Evolutionary conservation across 2,797 vertebrate genomes (phyloP).

Genomic region (Gambusia yucatana): DNA sequence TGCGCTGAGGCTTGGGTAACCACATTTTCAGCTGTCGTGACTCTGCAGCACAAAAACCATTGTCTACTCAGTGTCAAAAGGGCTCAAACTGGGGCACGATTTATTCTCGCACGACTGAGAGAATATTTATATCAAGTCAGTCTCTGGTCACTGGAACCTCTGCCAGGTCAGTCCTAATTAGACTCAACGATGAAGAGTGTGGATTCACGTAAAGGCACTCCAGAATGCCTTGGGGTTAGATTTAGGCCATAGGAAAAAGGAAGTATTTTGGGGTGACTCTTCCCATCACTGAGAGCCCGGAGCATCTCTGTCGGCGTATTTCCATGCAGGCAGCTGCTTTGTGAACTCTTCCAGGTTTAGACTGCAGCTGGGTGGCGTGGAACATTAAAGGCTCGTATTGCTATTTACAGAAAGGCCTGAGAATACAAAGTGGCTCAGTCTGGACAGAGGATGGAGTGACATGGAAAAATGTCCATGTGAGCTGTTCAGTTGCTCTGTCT

Average conservation of each 20-base stretch:
- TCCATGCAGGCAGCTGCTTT: slow-evolving; percentile 67
- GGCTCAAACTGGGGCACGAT: slow-evolving; percentile 61
- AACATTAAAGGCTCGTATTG: slow-evolving; percentile 37
- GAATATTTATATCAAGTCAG: slow-evolving; percentile 67
- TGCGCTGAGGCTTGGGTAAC: slow-evolving; percentile 64
- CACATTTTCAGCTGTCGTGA: slow-evolving; percentile 71
- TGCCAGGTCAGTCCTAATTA: slow-evolving; percentile 60
- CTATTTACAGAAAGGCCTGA: slow-evolving; percentile 67
- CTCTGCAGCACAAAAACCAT: slow-evolving; percentile 61
- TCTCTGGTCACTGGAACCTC: slow-evolving; percentile 49
- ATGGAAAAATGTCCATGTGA: slow-evolving; percentile 50
- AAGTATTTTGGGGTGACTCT: slow-evolving; percentile 49
- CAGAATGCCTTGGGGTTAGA: slow-evolving; percentile 48
- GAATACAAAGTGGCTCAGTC: slow-evolving; percentile 26
- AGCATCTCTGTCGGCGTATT: slow-evolving; percentile 36
- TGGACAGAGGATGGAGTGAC: slow-evolving; percentile 26
- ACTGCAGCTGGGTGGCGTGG: slow-evolving; percentile 32
- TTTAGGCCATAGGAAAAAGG: slow-evolving; percentile 48
- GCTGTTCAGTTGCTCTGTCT: slow-evolving; percentile 34
- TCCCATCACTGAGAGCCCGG: slow-evolving; percentile 43
- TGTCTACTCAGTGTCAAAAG: slow-evolving; percentile 51
- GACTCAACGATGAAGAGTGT: slow-evolving; percentile 30
- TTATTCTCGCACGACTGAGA: slow-evolving; percentile 63
- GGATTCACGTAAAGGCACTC: slow-evolving; percentile 51
- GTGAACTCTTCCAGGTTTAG: slow-evolving; percentile 59